Conservation (phyloP, 2,888 invertebrate genomes). For the Octodonta nipae region DNA sequence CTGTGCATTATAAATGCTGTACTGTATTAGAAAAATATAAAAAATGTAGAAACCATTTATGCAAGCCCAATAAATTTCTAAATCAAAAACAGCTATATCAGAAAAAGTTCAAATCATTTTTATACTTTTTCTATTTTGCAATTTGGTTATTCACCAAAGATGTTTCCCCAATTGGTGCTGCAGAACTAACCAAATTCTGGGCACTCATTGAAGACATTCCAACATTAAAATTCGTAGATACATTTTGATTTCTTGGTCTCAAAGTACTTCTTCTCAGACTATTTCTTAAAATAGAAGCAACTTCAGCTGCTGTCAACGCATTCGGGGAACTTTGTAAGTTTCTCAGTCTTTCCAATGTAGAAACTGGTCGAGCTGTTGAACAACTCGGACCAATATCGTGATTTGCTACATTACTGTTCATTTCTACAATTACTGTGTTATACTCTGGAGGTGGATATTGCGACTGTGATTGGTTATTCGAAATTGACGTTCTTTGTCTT, state of each 20-base stretch:
- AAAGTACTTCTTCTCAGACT: constrained; percentile 41
- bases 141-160: constrained; percentile 31
- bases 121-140: no score
- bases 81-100: no score
- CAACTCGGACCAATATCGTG: constrained; percentile 5
- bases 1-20: no score
- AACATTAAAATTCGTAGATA: constrained; percentile 16
- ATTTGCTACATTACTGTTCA: constrained; percentile 36
- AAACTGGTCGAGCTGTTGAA: no score
- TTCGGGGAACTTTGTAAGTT: constrained; percentile 24
- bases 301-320: constrained; percentile 43
- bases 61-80: no score
- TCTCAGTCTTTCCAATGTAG: constrained; percentile 25
- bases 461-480: constrained; percentile 18
- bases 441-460: constrained; percentile 48
- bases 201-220: constrained; percentile 40
- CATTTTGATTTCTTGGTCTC: constrained; percentile 16
- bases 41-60: no score
- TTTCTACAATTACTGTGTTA: constrained; percentile 47
- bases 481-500: constrained; percentile 13
- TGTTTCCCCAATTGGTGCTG: constrained; percentile 43
- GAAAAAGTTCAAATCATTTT: no score
- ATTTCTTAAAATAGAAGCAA: constrained; percentile 43
- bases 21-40: no score
- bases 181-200: constrained; percentile 47